Conservation (phyloP, 2,888 invertebrate genomes). For the Drosophila villosipedis region DNA sequence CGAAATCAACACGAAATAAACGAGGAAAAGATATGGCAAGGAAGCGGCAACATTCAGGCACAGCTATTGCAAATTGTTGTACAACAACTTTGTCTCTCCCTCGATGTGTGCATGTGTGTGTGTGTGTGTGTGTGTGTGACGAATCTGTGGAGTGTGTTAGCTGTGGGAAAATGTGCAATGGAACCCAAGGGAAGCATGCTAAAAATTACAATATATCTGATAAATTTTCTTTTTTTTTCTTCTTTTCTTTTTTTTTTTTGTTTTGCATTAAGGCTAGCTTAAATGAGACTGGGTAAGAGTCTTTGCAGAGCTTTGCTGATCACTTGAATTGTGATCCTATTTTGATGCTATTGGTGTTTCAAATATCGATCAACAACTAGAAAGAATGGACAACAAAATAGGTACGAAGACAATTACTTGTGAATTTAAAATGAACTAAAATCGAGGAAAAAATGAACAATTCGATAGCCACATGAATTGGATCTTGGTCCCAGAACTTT, state of each 20-base stretch:
- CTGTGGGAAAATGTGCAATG: slow-evolving; percentile 52
- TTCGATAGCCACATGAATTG: not conserved
- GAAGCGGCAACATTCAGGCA: slow-evolving; percentile 34
- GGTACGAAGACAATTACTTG: not conserved
- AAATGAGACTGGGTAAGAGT: not conserved
- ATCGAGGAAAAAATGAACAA: not conserved
- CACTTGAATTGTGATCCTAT: not conserved
- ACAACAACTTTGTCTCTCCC: slow-evolving; percentile 5
- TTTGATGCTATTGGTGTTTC: not conserved
- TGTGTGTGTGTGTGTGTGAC: slow-evolving; percentile 8
- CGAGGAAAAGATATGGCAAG: slow-evolving; percentile 25
- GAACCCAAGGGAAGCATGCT: slow-evolving; percentile 45
- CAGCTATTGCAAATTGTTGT: slow-evolving; percentile 27
- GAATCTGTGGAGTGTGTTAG: slow-evolving; percentile 39
- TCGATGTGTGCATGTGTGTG: not conserved
- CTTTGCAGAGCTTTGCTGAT: not conserved
- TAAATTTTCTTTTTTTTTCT: slow-evolving; percentile 9
- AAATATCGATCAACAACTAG: not conserved
- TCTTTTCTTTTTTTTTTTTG: not conserved
- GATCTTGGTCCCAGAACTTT: not conserved
- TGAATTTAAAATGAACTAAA: not conserved
- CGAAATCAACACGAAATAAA: slow-evolving; percentile 48
- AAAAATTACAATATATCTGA: slow-evolving; percentile 37
- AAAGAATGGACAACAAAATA: not conserved
- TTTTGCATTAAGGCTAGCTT: not conserved